Base-by-base conservation (phyloP, 92 coral and sea anemone genomes). In the Paramuricea clavata region DNA sequence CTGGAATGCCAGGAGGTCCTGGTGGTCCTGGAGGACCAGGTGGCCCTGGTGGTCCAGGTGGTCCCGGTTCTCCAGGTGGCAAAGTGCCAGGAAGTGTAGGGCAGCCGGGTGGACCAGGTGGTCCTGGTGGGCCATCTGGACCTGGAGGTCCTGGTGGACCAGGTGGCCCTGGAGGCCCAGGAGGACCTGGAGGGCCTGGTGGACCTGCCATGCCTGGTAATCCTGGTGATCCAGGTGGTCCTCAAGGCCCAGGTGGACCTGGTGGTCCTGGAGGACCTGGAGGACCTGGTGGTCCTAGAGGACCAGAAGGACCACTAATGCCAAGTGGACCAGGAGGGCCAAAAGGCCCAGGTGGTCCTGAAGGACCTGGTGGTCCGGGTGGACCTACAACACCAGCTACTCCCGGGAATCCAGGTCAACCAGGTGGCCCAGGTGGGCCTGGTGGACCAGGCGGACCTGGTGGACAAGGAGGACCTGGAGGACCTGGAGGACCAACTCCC, bases 291-390 rank as follows among this genome's bases (percentile, higher is more conserved):
- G 95, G 93, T 0, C 93, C 95, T 59, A 88, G 86, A 2, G 86
- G 85, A n/a, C 89, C 95, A 5, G 93, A 89, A 1, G 90, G 94
- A 16, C 93, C 93, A 19, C 91, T 90, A 0, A 93, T 93, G 9
- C 96, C 96, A 30, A 91, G 96, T 1, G 97, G 94, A 15, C 93
- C 97, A 19, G 91, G 92, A 1, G 94, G 94, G 23, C 97, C 97
- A 9, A 92, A 90, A 10, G 94, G 82, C 1, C 90, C 93, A 1
- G 94, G 92, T 9, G 94, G 93, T 0, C 98, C 96, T 9, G 94
- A 91, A 44, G 94, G 94, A 15, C 96, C 96, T 49, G 95, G 95
- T 52, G 98, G 98, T 0, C 95, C 98, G 2, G 97, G 98, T 43
- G 98, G 98, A 1, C 62, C 62, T 54, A 54, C 11, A 54, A 54